Percentiles rank a stretch among this genome's conserved stretches.
Conservation (phyloP, 2,797 vertebrate genomes). For the Melanotaenia pygmaea region DNA sequence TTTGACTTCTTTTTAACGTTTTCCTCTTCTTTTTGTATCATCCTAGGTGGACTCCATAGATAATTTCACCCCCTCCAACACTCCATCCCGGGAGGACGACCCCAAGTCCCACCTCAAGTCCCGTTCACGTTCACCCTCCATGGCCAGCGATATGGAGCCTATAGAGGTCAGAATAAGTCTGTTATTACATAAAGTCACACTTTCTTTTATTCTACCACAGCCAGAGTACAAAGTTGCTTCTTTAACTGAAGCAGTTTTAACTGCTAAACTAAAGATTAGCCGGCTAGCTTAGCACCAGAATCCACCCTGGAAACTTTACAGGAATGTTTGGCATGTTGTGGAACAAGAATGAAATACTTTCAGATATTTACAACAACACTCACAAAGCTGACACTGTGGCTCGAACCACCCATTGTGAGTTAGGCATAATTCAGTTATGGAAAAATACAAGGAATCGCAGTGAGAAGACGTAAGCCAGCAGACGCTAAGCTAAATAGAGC, state of each 20-base stretch:
- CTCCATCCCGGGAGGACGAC: constrained; percentile 88
- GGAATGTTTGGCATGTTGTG: constrained; percentile 18
- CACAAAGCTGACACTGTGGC: constrained; percentile 25
- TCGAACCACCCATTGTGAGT: constrained; percentile 11
- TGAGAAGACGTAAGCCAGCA: background rate
- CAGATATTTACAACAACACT: constrained; percentile 18
- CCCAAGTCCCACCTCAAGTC: constrained; percentile 88
- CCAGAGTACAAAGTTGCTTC: background rate
- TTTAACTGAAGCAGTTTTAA: background rate
- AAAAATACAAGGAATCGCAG: constrained; percentile 12
- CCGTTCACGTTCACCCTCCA: constrained; percentile 91
- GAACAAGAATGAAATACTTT: background rate
- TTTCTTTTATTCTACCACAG: background rate
- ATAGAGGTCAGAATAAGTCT: constrained; percentile 83
- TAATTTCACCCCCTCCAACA: constrained; percentile 91
- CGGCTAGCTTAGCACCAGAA: background rate
- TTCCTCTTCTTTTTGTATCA: constrained; percentile 1
- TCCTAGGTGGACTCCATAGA: constrained; percentile 91
- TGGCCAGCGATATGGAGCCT: constrained; percentile 90
- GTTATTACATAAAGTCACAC: background rate
- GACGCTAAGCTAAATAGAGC: constrained; percentile 10
- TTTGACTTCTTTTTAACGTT: background rate
- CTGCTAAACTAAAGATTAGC: background rate
- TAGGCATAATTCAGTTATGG: constrained; percentile 25
- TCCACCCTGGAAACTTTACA: background rate